These are phyloP conservation scores for Ericerus pela DNA, from an alignment of 1,140 invertebrate species.

Conservation along the genomic window DNA sequence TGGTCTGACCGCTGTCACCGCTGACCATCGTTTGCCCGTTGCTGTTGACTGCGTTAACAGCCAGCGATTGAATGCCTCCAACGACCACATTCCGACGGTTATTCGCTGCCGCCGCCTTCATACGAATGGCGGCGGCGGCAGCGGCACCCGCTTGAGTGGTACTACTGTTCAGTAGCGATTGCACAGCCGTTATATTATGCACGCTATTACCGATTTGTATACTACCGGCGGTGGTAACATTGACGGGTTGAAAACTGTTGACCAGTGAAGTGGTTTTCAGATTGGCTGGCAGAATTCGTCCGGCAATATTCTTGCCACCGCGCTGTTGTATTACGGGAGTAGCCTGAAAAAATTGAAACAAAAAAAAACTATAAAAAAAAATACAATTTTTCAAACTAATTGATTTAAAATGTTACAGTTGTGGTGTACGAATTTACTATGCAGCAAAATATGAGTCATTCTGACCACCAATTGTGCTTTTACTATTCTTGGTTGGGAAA, in stretches of 20 bases:
- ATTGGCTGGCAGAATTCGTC: background rate
- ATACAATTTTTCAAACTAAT: background rate
- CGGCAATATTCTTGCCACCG: background rate
- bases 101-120: background rate
- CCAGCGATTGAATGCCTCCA: background rate
- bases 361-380: too few species aligned
- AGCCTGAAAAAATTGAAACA: background rate
- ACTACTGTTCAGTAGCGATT: background rate
- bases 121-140: background rate
- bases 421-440: background rate
- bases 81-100: background rate
- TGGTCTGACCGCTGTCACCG: background rate
- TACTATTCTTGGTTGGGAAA: too few species aligned
- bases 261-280: background rate
- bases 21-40: background rate
- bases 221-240: background rate
- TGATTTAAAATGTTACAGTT: background rate
- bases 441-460: too few species aligned
- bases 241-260: background rate
- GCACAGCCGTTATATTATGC: background rate
- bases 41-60: background rate
- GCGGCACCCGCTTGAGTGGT: background rate
- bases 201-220: background rate
- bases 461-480: too few species aligned
- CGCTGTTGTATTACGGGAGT: conserved; percentile 1